Percentiles rank a stretch among this genome's conserved stretches.
phyloP scores from a whole-genome alignment of 2,113 vertebrate species.

The Globicephala melas region DNA sequence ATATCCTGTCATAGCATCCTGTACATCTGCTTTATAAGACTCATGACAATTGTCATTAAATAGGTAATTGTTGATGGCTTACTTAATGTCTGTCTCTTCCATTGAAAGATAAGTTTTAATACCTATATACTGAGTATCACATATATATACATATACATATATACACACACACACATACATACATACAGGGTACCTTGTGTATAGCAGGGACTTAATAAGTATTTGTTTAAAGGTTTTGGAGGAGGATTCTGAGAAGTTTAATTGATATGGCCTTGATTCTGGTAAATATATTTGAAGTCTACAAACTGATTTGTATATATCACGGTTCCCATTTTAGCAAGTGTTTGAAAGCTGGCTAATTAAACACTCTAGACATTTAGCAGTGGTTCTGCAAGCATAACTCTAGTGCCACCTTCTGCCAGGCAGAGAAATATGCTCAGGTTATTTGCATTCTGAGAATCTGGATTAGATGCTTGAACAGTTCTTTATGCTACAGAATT shows the following conservation, averaged over 20 bases:
- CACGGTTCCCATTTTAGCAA: not conserved
- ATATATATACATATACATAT: not conserved
- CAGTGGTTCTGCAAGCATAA: slow-evolving; percentile 24
- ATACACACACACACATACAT: not conserved
- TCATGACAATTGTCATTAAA: not conserved
- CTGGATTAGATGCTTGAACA: not conserved
- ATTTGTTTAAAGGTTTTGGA: not conserved
- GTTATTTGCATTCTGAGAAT: not conserved
- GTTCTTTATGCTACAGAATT: not conserved
- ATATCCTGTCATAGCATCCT: not conserved
- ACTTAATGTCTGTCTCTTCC: not conserved
- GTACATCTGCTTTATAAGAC: not conserved
- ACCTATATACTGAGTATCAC: not conserved
- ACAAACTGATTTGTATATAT: not conserved
- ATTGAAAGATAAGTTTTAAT: not conserved
- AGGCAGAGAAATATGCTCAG: slow-evolving; percentile 9
- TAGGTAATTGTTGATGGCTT: not conserved
- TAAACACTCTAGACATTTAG: not conserved
- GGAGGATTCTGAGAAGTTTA: not conserved
- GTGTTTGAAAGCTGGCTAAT: not conserved
- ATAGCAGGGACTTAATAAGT: not conserved
- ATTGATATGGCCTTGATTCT: not conserved
- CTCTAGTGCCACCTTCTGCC: slow-evolving; percentile 74
- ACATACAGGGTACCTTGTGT: not conserved
- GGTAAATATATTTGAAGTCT: not conserved